A percentile compares a stretch with the other conserved stretches of the same genome.
Evolutionary conservation across 2,888 invertebrate genomes (phyloP).

Genomic region (Mesorhabditis sp.): DNA sequence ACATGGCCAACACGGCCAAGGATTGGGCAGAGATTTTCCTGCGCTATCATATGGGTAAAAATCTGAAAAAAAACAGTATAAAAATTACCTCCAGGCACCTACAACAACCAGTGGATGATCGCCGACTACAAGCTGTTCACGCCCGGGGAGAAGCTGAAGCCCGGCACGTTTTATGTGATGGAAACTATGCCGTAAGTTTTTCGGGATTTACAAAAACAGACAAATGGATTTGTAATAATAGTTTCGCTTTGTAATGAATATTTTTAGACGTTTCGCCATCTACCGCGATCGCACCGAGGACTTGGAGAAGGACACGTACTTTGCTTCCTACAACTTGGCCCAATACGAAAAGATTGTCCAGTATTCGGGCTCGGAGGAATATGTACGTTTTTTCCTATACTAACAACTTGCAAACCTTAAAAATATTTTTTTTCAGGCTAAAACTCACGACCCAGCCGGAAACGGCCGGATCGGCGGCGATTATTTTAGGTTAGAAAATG

Average conservation of each 20-base stretch:
- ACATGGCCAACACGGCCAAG: slow-evolving; percentile 70
- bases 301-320: neutral
- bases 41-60: slow-evolving; percentile 64
- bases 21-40: slow-evolving; percentile 73
- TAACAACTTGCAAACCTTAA: no score
- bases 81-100: slow-evolving; percentile 67
- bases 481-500: slow-evolving; percentile 61
- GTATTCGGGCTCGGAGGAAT: slow-evolving; percentile 5
- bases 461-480: slow-evolving; percentile 44
- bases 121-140: slow-evolving; percentile 71
- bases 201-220: no score
- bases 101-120: slow-evolving; percentile 80
- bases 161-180: slow-evolving; percentile 68
- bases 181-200: slow-evolving; percentile 67
- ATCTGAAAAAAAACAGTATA: neutral
- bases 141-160: slow-evolving; percentile 56
- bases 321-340: neutral
- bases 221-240: no score
- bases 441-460: neutral
- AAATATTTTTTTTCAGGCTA: neutral
- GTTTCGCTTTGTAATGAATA: neutral
- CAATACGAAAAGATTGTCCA: neutral
- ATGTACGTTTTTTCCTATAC: neutral
- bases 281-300: neutral
- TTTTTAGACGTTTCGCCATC: neutral